Evolutionary conservation across 2,113 vertebrate genomes (phyloP), one percentile per base, ranked within the genome.

Genomic region (Corydoras maculifer): DNA sequence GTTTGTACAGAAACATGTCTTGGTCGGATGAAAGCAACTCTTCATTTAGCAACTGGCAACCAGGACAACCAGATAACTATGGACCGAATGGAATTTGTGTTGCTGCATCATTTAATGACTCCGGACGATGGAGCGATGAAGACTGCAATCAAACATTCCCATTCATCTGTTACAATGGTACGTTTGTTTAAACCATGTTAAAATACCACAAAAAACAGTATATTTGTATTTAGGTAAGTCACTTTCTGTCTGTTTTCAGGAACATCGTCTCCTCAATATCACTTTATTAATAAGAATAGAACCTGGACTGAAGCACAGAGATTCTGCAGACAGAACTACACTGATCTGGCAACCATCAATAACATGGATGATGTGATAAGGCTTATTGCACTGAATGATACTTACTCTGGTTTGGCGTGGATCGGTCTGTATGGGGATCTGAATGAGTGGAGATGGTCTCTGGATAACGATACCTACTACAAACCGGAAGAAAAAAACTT

Each of bases 21-120:
- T 76, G 74, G 69, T 72, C 74, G 31, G 70, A 69, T 69, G 49
- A 65, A 61, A 77, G 75, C 49, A 65, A 69, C 31, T 76, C 74
- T 62, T 58, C 64, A n/a, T 72, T 72, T 10, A 76, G 2, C 60
- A 13, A 76, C 64, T 72, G 74, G 74, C 49, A 7, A 3, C 6
- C 43, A 8, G 9, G 65, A 2, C 29, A 77, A 8, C 70, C 75
- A 29, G 59, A 64, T 68, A 57, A 60, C 62, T 25, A 10, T 8
- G 58, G 58, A 58, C 5, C 58, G 54, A 53, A 6, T 3, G 62
- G 49, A 60, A 30, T 5, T 58, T 75, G 57, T 15, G 55, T 49
- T 60, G 49, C 49, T 18, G 68, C 35, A 43, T 43, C 50, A 60
- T 60, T 54, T 0, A 75, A 18, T 65, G 18, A 58, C n/a, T 62